Evolutionary conservation across 2,888 invertebrate species (phyloP).

Genomic region (Tanytarsus gracilentus): DNA sequence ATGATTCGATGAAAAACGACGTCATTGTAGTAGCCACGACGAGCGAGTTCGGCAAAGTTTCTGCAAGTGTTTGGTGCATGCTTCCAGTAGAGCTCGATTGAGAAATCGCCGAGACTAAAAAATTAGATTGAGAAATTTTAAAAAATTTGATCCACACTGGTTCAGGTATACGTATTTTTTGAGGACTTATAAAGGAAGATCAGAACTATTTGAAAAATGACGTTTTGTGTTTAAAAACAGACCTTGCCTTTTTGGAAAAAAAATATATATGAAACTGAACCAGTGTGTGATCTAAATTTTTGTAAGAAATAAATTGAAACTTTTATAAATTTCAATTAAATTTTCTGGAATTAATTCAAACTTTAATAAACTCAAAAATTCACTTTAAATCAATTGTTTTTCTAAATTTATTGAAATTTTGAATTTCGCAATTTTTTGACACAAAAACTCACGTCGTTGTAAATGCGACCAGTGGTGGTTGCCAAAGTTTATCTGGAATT

Average conservation of each 20-base stretch:
- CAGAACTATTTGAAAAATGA: not conserved
- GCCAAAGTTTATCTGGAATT: constrained; percentile 83
- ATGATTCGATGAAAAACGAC: constrained; percentile 96
- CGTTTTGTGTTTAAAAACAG: too few species aligned
- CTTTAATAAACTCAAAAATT: too few species aligned
- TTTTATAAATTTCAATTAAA: too few species aligned
- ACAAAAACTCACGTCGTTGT: constrained; percentile 66
- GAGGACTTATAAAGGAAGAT: constrained; percentile 7
- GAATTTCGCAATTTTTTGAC: not conserved
- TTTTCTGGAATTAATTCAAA: too few species aligned
- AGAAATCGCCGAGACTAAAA: constrained; percentile 83
- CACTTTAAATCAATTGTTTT: not conserved
- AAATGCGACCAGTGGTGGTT: constrained; percentile 70
- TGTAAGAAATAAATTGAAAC: too few species aligned
- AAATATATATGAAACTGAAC: too few species aligned
- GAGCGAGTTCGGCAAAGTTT: constrained; percentile 90
- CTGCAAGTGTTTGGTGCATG: constrained; percentile 95
- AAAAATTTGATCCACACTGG: not conserved
- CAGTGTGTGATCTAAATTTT: too few species aligned
- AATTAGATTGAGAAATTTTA: constrained; percentile 30
- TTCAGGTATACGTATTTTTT: constrained; percentile 15
- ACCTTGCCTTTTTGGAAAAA: too few species aligned
- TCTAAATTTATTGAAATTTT: not conserved
- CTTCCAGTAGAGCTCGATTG: constrained; percentile 95
- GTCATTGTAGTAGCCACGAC: constrained; percentile 92